Evolutionary conservation across 1,140 invertebrate species (phyloP).

Genomic region (Saxidomus purpurata): DNA sequence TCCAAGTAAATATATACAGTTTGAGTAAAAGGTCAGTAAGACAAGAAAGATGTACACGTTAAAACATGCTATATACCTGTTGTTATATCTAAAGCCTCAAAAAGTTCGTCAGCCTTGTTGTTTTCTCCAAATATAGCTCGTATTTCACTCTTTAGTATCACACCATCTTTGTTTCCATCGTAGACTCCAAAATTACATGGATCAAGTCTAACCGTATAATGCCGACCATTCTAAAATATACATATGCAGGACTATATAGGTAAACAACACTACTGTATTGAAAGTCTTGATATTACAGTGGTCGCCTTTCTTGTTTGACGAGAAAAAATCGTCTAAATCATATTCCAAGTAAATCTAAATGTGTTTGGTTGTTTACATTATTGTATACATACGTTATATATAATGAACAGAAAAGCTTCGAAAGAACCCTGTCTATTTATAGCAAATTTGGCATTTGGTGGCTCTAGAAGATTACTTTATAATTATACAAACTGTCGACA

Average conservation of each 20-base stretch:
- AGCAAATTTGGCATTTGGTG: no score
- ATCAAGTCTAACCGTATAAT: background rate
- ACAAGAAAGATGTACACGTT: background rate
- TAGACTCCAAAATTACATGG: background rate
- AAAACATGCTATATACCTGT: background rate
- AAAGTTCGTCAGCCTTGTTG: background rate
- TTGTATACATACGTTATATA: no score
- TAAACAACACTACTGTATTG: background rate
- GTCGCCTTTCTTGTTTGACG: background rate
- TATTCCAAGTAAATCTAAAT: no score
- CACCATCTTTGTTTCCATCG: background rate
- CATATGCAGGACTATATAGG: background rate
- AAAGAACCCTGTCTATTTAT: no score
- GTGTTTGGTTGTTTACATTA: background rate
- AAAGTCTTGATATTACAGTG: background rate
- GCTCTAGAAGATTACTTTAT: background rate
- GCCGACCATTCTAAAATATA: background rate
- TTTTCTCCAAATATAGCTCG: background rate
- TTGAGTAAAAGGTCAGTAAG: background rate
- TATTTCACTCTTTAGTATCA: background rate
- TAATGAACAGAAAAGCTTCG: no score
- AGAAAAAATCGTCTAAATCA: background rate
- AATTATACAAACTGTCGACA: no score
- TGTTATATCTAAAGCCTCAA: constrained; percentile 14
- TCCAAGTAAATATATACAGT: background rate